A percentile compares a stretch with the other conserved stretches of the same genome.
Evolutionary conservation across 2,113 vertebrate species (phyloP).

Genomic region (Oncorhynchus clarkii): DNA sequence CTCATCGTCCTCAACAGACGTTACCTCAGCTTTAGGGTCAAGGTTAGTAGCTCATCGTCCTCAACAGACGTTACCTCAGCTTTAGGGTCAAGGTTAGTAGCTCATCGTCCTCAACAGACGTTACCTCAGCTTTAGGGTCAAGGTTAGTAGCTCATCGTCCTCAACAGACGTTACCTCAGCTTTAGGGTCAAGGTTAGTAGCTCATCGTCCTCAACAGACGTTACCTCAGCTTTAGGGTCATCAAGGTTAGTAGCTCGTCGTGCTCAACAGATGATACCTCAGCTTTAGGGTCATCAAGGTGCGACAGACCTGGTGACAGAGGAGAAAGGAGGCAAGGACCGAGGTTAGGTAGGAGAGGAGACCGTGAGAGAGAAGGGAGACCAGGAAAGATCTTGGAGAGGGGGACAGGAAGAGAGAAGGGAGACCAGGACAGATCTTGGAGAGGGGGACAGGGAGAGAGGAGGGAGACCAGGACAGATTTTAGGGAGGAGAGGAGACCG

Average conservation of each 20-base stretch:
- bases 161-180: slow-evolving; percentile 93
- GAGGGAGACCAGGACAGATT: no score
- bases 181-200: slow-evolving; percentile 97
- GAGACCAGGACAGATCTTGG: no score
- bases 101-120: slow-evolving; percentile 97
- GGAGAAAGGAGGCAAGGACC: neutral
- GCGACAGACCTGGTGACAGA: neutral
- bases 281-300: slow-evolving; percentile 98
- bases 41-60: slow-evolving; percentile 52
- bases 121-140: slow-evolving; percentile 94
- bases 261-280: slow-evolving; percentile 92
- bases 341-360: neutral
- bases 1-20: slow-evolving; percentile 96
- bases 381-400: no score
- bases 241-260: no score
- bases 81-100: slow-evolving; percentile 57
- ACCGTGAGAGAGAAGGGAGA: neutral
- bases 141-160: no score
- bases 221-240: no score
- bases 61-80: no score
- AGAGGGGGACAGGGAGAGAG: no score
- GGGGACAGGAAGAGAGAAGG: no score
- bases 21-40: slow-evolving; percentile 95
- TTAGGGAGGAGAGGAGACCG: no score
- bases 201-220: no score